phyloP scores from a whole-genome alignment of 2,113 vertebrate species.

The Piprites chloris region DNA sequence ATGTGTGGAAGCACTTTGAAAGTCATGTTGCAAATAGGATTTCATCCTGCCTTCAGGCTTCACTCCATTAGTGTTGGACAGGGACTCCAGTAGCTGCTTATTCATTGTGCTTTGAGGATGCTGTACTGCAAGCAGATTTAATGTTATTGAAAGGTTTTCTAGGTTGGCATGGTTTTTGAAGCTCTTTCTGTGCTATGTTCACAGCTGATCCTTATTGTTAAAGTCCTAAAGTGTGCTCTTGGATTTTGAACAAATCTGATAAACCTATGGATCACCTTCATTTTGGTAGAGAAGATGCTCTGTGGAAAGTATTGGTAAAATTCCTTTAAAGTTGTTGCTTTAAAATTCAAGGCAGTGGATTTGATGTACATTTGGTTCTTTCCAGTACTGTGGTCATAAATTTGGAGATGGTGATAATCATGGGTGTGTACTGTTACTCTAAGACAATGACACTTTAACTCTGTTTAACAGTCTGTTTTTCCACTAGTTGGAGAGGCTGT shows the following conservation, averaged over 20 bases:
- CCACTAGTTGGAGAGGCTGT: not conserved
- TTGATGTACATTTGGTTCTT: not conserved
- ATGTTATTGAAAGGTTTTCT: not conserved
- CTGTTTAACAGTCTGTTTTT: not conserved
- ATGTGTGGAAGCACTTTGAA: not conserved
- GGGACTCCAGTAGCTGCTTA: not conserved
- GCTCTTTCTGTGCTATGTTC: not conserved
- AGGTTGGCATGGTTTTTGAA: not conserved
- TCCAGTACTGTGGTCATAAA: not conserved
- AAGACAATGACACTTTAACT: not conserved
- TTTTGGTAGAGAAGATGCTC: not conserved
- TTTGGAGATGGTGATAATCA: not conserved
- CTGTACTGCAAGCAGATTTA: not conserved
- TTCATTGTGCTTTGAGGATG: not conserved
- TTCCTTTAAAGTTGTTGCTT: not conserved
- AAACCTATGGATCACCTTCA: fast-evolving
- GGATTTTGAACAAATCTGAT: not conserved
- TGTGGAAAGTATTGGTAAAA: not conserved
- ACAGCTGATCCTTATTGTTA: not conserved
- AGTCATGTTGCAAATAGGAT: not conserved
- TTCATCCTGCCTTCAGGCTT: not conserved
- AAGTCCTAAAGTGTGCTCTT: not conserved
- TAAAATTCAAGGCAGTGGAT: not conserved
- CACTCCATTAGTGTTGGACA: not conserved
- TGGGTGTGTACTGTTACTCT: not conserved